These are phyloP conservation scores for Amphiura filiformis DNA, from an alignment of 35 echinoderm and acorn worm genomes.

Conservation along the genomic window DNA sequence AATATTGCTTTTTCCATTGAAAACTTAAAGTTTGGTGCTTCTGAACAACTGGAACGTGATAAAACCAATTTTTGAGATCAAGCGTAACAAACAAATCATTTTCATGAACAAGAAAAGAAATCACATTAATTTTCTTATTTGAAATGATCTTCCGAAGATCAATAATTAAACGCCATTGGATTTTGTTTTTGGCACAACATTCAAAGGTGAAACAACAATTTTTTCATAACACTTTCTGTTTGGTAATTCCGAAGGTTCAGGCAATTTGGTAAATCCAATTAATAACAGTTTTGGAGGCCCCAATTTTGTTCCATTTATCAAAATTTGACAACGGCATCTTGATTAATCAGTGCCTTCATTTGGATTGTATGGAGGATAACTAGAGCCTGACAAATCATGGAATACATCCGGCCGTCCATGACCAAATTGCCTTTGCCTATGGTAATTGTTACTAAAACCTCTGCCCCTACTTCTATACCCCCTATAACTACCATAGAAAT, in stretches of 20 bases:
- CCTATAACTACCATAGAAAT: not conserved
- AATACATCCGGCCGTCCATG: conserved; percentile 30
- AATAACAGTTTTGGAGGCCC: conserved; percentile 23
- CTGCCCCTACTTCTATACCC: conserved; percentile 6
- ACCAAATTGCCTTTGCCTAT: not conserved
- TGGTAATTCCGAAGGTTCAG: not conserved
- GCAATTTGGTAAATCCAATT: conserved; percentile 33
- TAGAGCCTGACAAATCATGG: not conserved
- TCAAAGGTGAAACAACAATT: conserved; percentile 4
- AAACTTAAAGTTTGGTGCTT: not conserved
- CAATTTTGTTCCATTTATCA: conserved; percentile 14
- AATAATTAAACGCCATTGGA: conserved; percentile 10
- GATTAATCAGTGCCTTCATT: not conserved
- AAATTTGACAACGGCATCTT: not conserved
- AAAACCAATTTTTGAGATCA: not conserved
- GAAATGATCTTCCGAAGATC: not conserved
- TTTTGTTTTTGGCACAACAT: not conserved
- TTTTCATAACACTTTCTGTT: not conserved
- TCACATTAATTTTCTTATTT: conserved; percentile 22
- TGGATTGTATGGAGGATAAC: not conserved
- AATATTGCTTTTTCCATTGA: conserved; percentile 5
- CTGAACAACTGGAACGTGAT: not conserved
- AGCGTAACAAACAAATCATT: conserved; percentile 4
- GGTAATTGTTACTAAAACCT: not conserved
- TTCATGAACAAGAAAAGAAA: conserved; percentile 9